phyloP scores from a whole-genome alignment of 1,140 invertebrate genomes.

The Bombus impatiens region DNA sequence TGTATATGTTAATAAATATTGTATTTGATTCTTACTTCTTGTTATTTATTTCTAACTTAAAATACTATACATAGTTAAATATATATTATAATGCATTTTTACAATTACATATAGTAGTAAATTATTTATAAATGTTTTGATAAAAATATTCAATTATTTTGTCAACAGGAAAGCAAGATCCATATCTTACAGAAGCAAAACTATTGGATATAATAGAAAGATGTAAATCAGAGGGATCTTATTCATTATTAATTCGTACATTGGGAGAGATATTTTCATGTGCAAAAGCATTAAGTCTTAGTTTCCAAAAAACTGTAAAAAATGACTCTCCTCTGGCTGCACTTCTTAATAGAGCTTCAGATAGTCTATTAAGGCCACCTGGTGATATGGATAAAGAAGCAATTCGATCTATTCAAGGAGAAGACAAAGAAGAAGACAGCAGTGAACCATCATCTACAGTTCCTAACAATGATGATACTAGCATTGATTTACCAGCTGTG shows the following conservation, averaged over 20 bases:
- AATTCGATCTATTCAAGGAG: conserved; percentile 87
- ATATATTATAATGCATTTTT: not conserved
- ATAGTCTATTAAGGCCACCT: conserved; percentile 74
- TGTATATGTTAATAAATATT: conserved; percentile 51
- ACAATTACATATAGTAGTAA: too few relatives aligned
- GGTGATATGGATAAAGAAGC: conserved; percentile 86
- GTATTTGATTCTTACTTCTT: conserved; percentile 33
- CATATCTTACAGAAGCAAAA: conserved; percentile 86
- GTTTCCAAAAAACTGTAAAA: conserved; percentile 84
- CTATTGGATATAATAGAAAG: conserved; percentile 86
- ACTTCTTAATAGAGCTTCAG: conserved; percentile 82
- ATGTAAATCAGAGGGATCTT: conserved; percentile 85
- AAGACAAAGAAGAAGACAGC: conserved; percentile 93
- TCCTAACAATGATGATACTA: conserved; percentile 82
- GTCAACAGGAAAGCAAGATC: conserved; percentile 78
- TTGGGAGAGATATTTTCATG: conserved; percentile 89
- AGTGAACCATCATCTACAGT: conserved; percentile 83
- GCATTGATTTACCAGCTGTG: conserved; percentile 85
- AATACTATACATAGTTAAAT: not conserved
- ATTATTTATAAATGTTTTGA: not conserved
- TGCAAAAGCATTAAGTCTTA: conserved; percentile 87
- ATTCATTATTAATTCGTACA: conserved; percentile 86
- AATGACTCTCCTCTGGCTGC: conserved; percentile 80
- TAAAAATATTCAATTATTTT: conserved; percentile 38
- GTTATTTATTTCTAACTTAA: conserved; percentile 34